Percentiles rank a stretch among this genome's conserved stretches.
Evolutionary conservation across 2,113 vertebrate genomes (phyloP).

Genomic region (Cyanistes caeruleus): DNA sequence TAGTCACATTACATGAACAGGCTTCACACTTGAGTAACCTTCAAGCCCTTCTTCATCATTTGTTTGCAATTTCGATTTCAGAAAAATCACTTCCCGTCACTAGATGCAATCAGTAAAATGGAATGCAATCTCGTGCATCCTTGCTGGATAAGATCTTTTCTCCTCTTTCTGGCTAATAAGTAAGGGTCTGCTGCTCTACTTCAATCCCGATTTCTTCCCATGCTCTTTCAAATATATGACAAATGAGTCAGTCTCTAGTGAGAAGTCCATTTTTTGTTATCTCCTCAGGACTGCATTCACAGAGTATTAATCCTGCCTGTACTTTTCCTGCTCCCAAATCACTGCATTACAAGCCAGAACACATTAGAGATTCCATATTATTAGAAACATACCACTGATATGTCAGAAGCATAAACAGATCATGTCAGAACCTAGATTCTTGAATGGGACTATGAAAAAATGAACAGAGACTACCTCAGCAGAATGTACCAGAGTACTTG

Average conservation of each 20-base stretch:
- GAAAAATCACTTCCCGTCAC: not conserved
- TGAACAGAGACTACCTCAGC: not conserved
- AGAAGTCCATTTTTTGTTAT: not conserved
- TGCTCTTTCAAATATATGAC: not conserved
- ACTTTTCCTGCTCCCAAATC: not conserved
- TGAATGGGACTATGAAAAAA: not conserved
- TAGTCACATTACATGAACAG: not conserved
- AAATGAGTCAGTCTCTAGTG: not conserved
- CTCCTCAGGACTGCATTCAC: not conserved
- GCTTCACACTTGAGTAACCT: not conserved
- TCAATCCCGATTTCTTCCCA: not conserved
- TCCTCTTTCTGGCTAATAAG: not conserved
- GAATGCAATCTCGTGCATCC: not conserved
- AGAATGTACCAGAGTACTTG: not conserved
- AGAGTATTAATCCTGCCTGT: not conserved
- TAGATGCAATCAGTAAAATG: not conserved
- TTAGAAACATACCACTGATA: not conserved
- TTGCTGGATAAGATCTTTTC: constrained; percentile 7
- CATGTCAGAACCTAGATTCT: not conserved
- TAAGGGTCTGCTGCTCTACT: not conserved
- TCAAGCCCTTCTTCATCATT: not conserved
- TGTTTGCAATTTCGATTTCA: not conserved
- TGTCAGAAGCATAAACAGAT: not conserved
- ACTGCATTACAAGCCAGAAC: not conserved
- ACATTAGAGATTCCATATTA: not conserved